Evolutionary conservation across 2,797 vertebrate species (phyloP).

Genomic region (Chaetophractus vellerosus): DNA sequence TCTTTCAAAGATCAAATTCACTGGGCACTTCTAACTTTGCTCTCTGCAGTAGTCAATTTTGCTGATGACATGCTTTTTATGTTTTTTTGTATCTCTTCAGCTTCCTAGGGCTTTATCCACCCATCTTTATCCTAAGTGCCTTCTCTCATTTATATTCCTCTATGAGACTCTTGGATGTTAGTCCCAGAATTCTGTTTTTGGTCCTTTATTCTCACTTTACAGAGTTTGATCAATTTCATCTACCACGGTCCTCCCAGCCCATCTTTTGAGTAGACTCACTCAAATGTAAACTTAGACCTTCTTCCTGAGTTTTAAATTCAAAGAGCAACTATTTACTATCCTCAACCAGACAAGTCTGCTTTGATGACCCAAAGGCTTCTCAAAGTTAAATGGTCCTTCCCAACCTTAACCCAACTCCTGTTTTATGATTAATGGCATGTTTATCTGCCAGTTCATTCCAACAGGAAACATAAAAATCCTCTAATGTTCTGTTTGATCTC

Average conservation of each 20-base stretch:
- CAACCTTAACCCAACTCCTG: neutral
- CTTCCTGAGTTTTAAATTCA: neutral
- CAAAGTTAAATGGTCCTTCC: neutral
- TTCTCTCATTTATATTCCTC: neutral
- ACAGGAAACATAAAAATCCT: neutral
- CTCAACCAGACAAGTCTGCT: neutral
- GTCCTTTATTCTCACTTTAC: constrained; percentile 15
- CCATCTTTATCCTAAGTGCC: neutral
- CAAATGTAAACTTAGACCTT: constrained; percentile 35
- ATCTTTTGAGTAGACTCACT: neutral
- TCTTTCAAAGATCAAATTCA: neutral
- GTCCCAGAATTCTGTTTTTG: neutral
- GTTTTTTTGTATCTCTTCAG: neutral
- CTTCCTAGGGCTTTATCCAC: neutral
- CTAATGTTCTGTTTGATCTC: constrained; percentile 24
- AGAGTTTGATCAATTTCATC: constrained; percentile 30
- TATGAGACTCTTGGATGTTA: neutral
- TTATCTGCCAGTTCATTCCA: neutral
- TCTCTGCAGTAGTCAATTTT: neutral
- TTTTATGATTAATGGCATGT: neutral
- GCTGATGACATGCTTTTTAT: neutral
- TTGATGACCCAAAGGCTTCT: constrained; percentile 12
- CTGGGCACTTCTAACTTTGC: neutral
- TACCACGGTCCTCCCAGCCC: neutral
- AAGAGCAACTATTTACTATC: neutral